Evolutionary conservation across 2,113 vertebrate genomes (phyloP).

Genomic region (Colinus virginianus): DNA sequence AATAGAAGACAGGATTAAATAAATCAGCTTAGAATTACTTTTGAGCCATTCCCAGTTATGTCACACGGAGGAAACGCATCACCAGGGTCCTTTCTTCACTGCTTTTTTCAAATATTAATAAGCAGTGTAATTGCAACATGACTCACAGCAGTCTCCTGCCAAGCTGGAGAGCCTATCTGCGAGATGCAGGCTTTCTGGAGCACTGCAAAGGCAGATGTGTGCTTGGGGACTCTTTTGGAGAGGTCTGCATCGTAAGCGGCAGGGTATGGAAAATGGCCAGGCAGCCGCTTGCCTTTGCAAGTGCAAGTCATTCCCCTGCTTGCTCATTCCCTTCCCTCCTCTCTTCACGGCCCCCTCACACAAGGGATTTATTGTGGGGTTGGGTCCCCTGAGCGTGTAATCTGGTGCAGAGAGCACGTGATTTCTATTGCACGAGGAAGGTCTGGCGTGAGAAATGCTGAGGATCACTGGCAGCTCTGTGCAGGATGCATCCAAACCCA

Average conservation of each 20-base stretch:
- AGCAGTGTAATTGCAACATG: constrained; percentile 65
- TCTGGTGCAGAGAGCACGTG: rapidly evolving
- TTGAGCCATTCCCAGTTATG: constrained; percentile 54
- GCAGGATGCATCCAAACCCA: background rate
- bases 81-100: constrained; percentile 60
- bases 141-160: constrained; percentile 57
- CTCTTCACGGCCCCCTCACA: rapidly evolving
- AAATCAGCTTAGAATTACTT: constrained; percentile 74
- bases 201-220: constrained; percentile 45
- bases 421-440: background rate
- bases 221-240: constrained; percentile 35
- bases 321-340: background rate
- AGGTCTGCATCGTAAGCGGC: constrained; percentile 25
- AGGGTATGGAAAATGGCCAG: constrained; percentile 38
- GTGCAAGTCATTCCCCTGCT: background rate
- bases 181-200: constrained; percentile 46
- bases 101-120: constrained; percentile 64
- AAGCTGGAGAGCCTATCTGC: constrained; percentile 54
- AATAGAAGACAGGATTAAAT: constrained; percentile 70
- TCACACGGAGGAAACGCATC: constrained; percentile 71
- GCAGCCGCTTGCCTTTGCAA: constrained; percentile 15
- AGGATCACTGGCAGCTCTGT: background rate
- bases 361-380: background rate
- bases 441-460: background rate
- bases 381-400: background rate